Conservation (phyloP, 2,888 invertebrate genomes). For the Caenorhabditis macrosperma region DNA sequence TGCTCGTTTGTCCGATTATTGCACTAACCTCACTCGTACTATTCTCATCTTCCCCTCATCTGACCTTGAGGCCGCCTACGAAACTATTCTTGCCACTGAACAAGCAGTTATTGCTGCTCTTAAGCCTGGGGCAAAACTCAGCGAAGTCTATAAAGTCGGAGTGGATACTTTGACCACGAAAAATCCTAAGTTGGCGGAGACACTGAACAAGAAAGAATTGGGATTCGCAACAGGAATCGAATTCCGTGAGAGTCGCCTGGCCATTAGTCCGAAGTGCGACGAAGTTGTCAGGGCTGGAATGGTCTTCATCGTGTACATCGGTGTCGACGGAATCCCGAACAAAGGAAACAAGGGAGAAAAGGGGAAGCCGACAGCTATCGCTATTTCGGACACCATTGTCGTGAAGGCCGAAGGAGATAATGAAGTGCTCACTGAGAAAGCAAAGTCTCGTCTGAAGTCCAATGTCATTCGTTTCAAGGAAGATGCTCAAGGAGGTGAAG, state of each 20-base stretch:
- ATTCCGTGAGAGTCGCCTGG: conserved; percentile 93
- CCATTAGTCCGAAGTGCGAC: conserved; percentile 92
- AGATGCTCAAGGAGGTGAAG: conserved; percentile 53
- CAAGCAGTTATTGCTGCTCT: conserved; percentile 92
- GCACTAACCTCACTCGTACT: conserved; percentile 96
- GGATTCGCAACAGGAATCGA: conserved; percentile 96
- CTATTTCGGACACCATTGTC: conserved; percentile 92
- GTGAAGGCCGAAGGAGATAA: conserved; percentile 71
- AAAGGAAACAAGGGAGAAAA: conserved; percentile 88
- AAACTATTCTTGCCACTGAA: conserved; percentile 90
- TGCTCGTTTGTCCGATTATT: conserved; percentile 85
- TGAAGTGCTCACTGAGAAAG: conserved; percentile 87
- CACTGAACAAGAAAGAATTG: conserved; percentile 88
- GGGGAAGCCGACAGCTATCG: conserved; percentile 91
- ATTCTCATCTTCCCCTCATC: conserved; percentile 93
- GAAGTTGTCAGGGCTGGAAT: conserved; percentile 85
- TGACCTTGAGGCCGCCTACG: conserved; percentile 86
- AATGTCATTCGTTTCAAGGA: conserved; percentile 69
- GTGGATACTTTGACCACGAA: conserved; percentile 89
- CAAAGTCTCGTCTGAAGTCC: conserved; percentile 81
- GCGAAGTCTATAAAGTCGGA: conserved; percentile 90
- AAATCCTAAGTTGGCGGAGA: conserved; percentile 89
- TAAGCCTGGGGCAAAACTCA: conserved; percentile 87
- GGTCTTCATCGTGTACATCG: conserved; percentile 96
- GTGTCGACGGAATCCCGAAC: conserved; percentile 90